Evolutionary conservation across 2,113 vertebrate species (phyloP).

Genomic region (Chitala chitala): DNA sequence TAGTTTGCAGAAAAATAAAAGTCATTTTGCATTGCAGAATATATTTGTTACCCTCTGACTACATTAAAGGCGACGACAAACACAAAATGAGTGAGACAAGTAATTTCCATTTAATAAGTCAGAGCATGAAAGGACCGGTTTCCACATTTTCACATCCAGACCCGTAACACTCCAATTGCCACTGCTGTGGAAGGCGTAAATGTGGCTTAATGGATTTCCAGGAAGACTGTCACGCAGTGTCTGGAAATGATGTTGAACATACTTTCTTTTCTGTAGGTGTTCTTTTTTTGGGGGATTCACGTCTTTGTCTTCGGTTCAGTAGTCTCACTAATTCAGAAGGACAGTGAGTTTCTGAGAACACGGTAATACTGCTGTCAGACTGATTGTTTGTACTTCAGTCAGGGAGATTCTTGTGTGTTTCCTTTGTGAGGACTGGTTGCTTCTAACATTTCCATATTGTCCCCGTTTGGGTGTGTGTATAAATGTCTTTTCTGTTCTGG

Average conservation of each 20-base stretch:
- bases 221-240: neutral
- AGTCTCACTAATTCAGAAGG: slow-evolving; percentile 44
- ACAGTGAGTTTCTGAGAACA: slow-evolving; percentile 47
- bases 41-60: too few species aligned
- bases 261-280: neutral
- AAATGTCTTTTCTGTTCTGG: slow-evolving; percentile 47
- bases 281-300: slow-evolving; percentile 9
- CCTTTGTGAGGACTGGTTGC: slow-evolving; percentile 48
- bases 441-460: slow-evolving; percentile 65
- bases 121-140: neutral
- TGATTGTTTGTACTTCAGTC: neutral
- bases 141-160: neutral
- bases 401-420: slow-evolving; percentile 34
- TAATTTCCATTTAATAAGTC: too few species aligned
- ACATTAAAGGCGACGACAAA: too few species aligned
- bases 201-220: neutral
- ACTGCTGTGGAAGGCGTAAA: neutral
- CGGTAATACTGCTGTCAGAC: slow-evolving; percentile 43
- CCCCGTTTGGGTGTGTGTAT: slow-evolving; percentile 41
- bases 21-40: neutral
- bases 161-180: neutral
- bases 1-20: neutral
- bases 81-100: too few species aligned
- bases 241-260: neutral
- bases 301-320: slow-evolving; percentile 21